These are phyloP conservation scores for Rhineura floridana DNA, from an alignment of 2,113 vertebrate genomes.

Conservation along the genomic window DNA sequence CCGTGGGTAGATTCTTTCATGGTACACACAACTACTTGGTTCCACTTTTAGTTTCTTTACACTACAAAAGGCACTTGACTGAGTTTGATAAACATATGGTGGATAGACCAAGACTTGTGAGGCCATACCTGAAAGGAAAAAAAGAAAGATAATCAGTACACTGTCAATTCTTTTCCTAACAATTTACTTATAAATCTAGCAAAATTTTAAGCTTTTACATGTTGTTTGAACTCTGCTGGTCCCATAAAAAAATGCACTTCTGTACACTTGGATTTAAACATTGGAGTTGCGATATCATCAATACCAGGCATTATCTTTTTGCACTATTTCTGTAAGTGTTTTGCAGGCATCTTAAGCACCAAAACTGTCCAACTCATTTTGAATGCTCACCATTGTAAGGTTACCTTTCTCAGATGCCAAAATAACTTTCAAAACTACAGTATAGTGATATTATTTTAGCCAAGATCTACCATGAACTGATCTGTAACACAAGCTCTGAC, in stretches of 20 bases:
- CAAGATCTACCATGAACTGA: neutral
- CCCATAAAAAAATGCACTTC: neutral
- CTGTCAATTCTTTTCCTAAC: slow-evolving; percentile 2
- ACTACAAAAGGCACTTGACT: slow-evolving; percentile 99
- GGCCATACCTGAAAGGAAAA: slow-evolving; percentile 91
- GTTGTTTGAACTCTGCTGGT: neutral
- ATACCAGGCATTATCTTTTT: neutral
- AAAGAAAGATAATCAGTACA: slow-evolving; percentile 29
- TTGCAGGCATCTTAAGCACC: neutral
- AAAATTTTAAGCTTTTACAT: neutral
- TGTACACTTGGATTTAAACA: neutral
- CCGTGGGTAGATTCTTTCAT: slow-evolving; percentile 90
- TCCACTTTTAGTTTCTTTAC: slow-evolving; percentile 99
- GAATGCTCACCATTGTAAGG: neutral
- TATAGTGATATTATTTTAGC: neutral
- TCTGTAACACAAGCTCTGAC: neutral
- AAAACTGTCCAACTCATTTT: neutral
- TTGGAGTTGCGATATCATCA: neutral
- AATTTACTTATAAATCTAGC: neutral
- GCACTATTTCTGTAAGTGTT: neutral
- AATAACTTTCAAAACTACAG: neutral
- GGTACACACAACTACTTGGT: slow-evolving; percentile 96
- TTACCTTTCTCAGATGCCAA: neutral
- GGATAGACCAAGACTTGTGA: slow-evolving; percentile 99
- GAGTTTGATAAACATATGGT: slow-evolving; percentile 99